Conservation (phyloP, 2,888 invertebrate genomes). For the Campoletis raptor region DNA sequence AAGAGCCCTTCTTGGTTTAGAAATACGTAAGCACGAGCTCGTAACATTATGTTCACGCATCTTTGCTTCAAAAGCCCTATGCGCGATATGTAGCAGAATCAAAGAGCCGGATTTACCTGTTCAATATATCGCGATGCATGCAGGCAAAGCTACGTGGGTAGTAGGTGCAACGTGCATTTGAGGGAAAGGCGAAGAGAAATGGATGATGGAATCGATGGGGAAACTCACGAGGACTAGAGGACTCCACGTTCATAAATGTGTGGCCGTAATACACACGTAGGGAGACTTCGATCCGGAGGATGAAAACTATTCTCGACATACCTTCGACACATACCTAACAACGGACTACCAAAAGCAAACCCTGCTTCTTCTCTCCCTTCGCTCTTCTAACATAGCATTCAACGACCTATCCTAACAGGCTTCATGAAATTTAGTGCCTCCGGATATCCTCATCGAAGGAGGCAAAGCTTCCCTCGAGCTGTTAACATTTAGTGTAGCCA, state of each 20-base stretch:
- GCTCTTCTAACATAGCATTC: slow-evolving; percentile 39
- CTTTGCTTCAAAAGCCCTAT: not conserved
- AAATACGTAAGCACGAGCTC: slow-evolving; percentile 44
- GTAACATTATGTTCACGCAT: not conserved
- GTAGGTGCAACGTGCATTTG: not conserved
- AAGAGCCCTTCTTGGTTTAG: not conserved
- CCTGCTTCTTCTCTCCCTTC: not conserved
- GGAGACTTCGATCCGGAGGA: slow-evolving; percentile 50
- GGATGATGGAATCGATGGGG: slow-evolving; percentile 57
- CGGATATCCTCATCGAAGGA: not conserved
- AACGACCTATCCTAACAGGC: slow-evolving; percentile 56
- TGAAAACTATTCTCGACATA: slow-evolving; percentile 72
- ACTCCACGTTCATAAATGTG: not conserved
- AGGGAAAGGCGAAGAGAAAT: slow-evolving; percentile 35
- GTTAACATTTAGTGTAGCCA: not conserved
- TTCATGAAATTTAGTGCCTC: slow-evolving; percentile 38
- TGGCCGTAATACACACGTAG: not conserved
- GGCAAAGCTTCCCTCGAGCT: not conserved
- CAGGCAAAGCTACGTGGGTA: not conserved
- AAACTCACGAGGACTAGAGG: slow-evolving; percentile 16
- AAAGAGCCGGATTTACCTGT: slow-evolving; percentile 15
- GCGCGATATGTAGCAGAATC: slow-evolving; percentile 3
- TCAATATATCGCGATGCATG: not conserved
- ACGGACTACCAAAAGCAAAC: slow-evolving; percentile 21
- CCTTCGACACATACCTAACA: slow-evolving; percentile 70